Evolutionary conservation across 2,888 invertebrate species (phyloP), one percentile per base, ranked within the genome.

Genomic region (Cataglyphis albicans): DNA sequence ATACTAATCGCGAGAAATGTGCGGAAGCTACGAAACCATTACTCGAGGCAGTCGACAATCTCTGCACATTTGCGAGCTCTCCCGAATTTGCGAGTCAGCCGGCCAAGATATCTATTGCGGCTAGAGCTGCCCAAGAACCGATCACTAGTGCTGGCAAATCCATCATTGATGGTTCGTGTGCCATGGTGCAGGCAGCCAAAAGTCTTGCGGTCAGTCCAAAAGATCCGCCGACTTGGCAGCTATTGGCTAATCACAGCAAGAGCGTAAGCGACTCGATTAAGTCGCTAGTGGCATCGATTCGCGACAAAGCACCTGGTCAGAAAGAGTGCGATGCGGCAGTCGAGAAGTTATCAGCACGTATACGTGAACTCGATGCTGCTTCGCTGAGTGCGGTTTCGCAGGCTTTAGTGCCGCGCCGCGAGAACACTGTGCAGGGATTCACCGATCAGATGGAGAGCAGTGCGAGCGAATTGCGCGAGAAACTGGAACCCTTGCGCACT

Each of bases 231-330:
- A 98, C 98, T 32, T 99, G 99, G 99, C 99, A 99, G 94, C 96
- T 97, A 83, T 96, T 99, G 85, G 99, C 99, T 0, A 97, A 97
- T 90, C 98, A 99, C 95, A 99, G 99, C 93, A 99, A 98, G 94
- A 97, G 97, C 73, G 99, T 99, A 0, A 99, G 99, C 0, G 99
- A 99, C 94, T 98, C 98, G 41, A 99, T 99, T 93, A 99, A 99
- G 95, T 96, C 97, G 15, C 96, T 99, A 5, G 99, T 99, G 5
- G 97, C 98, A 18, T 98, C 98, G 87, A 98, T 99, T 90, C 97
- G 98, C 96, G 99, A 99, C 93, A 98, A 98, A 91, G 99, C 99
- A 0, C 99, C 99, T 0, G 99, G 99, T 0, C 99, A 99, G 94
- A 97, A 97, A 5, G 99, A 99, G 94, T 99, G 99, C 94, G 97